Conservation (phyloP, 2,113 vertebrate species). For the Acanthisitta chloris region DNA sequence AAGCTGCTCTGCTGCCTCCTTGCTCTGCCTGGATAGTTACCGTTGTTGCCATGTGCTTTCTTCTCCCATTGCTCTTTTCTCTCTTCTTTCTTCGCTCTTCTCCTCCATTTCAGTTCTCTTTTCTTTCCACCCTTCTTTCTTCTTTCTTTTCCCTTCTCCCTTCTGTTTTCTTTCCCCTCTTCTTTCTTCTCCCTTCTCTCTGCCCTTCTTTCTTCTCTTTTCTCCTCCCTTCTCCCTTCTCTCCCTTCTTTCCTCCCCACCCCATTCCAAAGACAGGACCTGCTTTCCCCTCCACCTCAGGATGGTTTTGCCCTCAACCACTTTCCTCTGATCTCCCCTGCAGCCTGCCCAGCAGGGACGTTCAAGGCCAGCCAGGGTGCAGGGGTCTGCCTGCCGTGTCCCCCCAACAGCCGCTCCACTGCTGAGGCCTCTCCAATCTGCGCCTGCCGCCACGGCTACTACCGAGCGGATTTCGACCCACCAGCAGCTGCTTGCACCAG, state of each 20-base stretch:
- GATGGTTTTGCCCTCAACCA: accelerated
- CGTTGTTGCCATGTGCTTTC: accelerated
- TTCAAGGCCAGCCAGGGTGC: conserved; percentile 94
- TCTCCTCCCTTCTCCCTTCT: too few relatives aligned
- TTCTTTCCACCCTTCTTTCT: too few relatives aligned
- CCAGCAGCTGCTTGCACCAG: conserved; percentile 92
- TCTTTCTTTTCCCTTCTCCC: not conserved
- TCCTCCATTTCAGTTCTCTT: too few relatives aligned
- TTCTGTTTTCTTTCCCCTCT: too few relatives aligned
- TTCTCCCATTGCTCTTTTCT: accelerated
- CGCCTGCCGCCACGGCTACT: conserved; percentile 92
- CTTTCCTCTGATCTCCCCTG: conserved; percentile 8
- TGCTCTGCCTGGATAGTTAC: not conserved
- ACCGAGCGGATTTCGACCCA: conserved; percentile 87
- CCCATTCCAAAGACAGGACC: not conserved
- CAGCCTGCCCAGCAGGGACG: conserved; percentile 92
- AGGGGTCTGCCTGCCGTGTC: conserved; percentile 87
- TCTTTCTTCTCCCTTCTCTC: too few relatives aligned
- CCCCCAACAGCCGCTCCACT: conserved; percentile 91
- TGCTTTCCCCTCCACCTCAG: accelerated
- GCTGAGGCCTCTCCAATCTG: conserved; percentile 89
- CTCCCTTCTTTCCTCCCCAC: not conserved
- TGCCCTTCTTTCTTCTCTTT: not conserved
- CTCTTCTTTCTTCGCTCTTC: too few relatives aligned
- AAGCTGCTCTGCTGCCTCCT: not conserved